Base-by-base conservation (phyloP, 2,113 vertebrate genomes). In the Malurus melanocephalus region DNA sequence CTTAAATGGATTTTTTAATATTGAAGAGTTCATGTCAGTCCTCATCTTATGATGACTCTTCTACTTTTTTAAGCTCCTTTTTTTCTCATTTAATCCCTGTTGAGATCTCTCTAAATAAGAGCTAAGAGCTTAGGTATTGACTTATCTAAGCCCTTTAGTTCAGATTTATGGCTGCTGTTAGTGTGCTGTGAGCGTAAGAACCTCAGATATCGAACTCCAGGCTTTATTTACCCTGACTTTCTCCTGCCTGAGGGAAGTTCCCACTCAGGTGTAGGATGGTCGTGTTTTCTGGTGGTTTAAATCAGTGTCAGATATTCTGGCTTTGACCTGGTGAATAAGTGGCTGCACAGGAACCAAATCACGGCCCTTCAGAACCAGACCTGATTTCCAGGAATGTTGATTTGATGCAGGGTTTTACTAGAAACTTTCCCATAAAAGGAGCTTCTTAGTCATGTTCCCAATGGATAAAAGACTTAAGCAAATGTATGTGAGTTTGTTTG, bases 51-150 rank as follows among this genome's bases (percentile, higher is more conserved):
- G 76, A 93, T 90, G 67, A 55, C 86, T 94, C 90, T 87, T 87
- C 87, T 86, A 46, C 76, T 87, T 94, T 92, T 87, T 91, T 71
- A 95, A 96, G 90, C 89, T 88, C 48, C 83, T 62, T 91, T 83
- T 93, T 95, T 93, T 76, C 90, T 87, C 40, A 0, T 84, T 92
- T 95, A 96, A 94, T 96, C 90, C 87, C 81, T 65, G 62, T 64
- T 85, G 79, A 69, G 80, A 90, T 80, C 90, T 93, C 76, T 88
- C 92, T 92, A 95, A 97, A 93, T 86, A 95, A 94, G 91, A 96
- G 60, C 69, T 85, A 90, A 94, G 80, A 96, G 89, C 65, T 82
- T 90, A 59, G 73, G 48, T 93, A 90, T 82, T 95, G 94, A 93
- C 86, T 94, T 95, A 77, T 32, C 71, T 82, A 91, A 95, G 82